phyloP scores from a whole-genome alignment of 2,113 vertebrate species.

The Nestor notabilis region DNA sequence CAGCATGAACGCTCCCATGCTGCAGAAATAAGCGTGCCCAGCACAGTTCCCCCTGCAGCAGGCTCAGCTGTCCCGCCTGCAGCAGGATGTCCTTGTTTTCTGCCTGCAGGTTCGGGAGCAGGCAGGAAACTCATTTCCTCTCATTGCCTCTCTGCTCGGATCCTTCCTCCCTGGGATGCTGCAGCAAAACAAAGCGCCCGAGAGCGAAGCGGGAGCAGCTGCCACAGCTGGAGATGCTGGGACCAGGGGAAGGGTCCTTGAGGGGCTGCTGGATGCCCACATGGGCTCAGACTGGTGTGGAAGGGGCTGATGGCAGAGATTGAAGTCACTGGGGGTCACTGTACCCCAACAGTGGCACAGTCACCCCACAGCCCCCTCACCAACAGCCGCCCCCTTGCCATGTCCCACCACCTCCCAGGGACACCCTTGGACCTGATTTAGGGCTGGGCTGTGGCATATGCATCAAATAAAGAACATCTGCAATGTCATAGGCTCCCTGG shows the following conservation, averaged over 20 bases:
- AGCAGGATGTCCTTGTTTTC: background rate
- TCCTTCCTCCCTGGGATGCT: background rate
- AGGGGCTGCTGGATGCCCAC: accelerated
- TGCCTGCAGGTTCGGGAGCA: background rate
- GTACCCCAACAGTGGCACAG: accelerated
- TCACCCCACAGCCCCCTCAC: background rate
- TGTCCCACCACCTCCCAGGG: background rate
- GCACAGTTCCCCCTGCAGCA: background rate
- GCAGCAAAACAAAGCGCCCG: background rate
- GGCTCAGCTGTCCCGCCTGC: background rate
- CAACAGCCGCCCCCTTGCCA: background rate
- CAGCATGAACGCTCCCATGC: accelerated
- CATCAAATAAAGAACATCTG: background rate
- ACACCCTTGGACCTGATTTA: background rate
- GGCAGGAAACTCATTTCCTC: background rate
- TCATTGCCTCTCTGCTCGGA: accelerated
- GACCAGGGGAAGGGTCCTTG: background rate
- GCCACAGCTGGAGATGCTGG: background rate
- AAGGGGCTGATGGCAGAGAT: background rate
- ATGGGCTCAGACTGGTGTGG: background rate
- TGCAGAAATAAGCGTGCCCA: background rate
- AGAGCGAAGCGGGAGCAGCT: background rate
- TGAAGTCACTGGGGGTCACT: background rate
- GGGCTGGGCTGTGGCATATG: background rate
- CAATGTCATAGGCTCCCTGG: background rate